Evolutionary conservation across 2,113 vertebrate species (phyloP), one percentile per base, ranked within the genome.

Genomic region (Eretmochelys imbricata): DNA sequence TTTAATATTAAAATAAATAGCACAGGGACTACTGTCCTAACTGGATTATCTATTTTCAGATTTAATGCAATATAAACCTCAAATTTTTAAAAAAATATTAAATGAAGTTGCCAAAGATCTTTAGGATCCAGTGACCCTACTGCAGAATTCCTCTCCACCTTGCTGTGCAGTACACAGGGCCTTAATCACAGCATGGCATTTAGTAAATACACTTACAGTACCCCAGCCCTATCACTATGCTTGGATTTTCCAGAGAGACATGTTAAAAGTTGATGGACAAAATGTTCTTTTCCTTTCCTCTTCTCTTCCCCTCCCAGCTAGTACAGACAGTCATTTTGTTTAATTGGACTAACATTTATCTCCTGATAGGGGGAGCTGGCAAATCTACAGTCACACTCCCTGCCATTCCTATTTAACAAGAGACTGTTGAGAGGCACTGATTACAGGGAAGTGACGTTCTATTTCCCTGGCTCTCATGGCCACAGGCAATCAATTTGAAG

Each of bases 291-390:
- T 80, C 9, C 5, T 84, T 80, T 50, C 65, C 35, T 48, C 11
- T 42, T 54, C 50, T 24, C 49, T 84, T 92, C 65, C 49, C 31
- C 11, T 53, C 69, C 29, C 90, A 92, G 82, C 53, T 96, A 85
- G 95, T 78, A 55, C 1, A 94, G 72, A 82, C 14, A 35, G n/a
- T 87, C 11, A 2, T 91, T 96, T 88, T 79, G 69, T 93, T 88
- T 97, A 96, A 97, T 97, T 84, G 95, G 88, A 89, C 89, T 72
- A 96, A 90, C 86, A 88, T 91, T 93, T 93, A 91, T 90, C 91
- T 89, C 75, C 87, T 97, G 83, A 96, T 85, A 98, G 92, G 59
- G 49, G 22, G 75, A 89, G 83, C 48, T 95, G 89, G 50, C 84
- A 89, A 91, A 72, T 82, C n/a, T 80, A 89, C 27, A 82, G 19